Conservation (phyloP, 2,797 vertebrate genomes). For the Ceyx erithaca region DNA sequence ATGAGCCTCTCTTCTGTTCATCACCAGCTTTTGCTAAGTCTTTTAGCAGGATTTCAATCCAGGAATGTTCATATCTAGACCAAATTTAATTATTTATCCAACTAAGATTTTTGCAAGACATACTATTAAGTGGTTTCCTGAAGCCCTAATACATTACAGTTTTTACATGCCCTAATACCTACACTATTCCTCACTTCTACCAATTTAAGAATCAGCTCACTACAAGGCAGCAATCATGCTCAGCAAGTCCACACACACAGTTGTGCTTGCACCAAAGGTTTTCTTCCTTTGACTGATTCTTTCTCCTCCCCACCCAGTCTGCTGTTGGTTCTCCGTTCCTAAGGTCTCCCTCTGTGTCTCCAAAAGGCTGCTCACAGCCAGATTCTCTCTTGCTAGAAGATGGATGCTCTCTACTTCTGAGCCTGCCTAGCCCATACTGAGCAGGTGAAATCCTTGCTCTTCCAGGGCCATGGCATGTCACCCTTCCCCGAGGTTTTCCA, state of each 20-base stretch:
- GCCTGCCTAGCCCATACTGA: not conserved
- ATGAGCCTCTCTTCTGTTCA: constrained; percentile 34
- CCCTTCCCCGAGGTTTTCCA: not conserved
- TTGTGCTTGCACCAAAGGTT: not conserved
- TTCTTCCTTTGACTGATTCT: not conserved
- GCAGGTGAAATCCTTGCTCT: not conserved
- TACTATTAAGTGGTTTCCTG: constrained; percentile 36
- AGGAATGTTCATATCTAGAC: constrained; percentile 17
- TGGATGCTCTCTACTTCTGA: not conserved
- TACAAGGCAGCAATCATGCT: not conserved
- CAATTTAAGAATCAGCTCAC: constrained; percentile 16
- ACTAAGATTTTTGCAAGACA: constrained; percentile 41
- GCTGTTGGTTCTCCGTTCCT: not conserved
- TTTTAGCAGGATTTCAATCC: constrained; percentile 54
- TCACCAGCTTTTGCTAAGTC: constrained; percentile 28
- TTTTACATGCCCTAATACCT: not conserved
- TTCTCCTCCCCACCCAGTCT: not conserved
- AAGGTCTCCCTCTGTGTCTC: not conserved
- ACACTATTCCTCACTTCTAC: not conserved
- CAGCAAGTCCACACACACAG: not conserved
- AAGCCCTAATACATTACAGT: constrained; percentile 38
- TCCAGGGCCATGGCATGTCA: not conserved
- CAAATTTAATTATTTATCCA: constrained; percentile 69
- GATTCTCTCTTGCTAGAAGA: not conserved
- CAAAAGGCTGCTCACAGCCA: not conserved